phyloP scores from a whole-genome alignment of 2,113 vertebrate genomes.

The Proteles cristata region DNA sequence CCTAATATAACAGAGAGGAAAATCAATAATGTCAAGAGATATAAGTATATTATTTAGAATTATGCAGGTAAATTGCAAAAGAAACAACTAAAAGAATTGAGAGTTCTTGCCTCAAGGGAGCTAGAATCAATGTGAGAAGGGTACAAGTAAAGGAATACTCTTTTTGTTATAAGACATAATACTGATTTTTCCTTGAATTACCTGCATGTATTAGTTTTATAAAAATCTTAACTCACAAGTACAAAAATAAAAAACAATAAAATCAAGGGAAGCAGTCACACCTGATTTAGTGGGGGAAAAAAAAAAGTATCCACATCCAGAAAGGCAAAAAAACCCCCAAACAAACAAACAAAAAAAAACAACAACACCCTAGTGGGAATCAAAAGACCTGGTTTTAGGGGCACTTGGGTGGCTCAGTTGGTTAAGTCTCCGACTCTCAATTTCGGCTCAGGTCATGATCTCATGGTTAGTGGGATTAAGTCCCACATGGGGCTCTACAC shows the following conservation, averaged over 20 bases:
- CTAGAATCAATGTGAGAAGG: background rate
- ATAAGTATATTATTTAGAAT: background rate
- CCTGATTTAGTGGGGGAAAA: background rate
- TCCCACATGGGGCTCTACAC: too few relatives aligned
- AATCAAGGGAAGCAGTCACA: background rate
- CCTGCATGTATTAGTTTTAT: background rate
- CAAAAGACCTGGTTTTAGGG: background rate
- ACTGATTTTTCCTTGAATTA: background rate
- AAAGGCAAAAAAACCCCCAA: background rate
- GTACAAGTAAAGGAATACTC: background rate
- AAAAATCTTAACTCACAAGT: conserved; percentile 5
- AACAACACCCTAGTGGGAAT: background rate
- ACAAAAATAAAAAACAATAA: conserved; percentile 11
- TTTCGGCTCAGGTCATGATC: too few relatives aligned
- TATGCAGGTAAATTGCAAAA: background rate
- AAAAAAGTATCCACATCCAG: background rate
- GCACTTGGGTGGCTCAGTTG: too few relatives aligned
- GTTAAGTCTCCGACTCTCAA: too few relatives aligned
- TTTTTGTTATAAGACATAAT: background rate
- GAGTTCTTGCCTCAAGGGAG: conserved; percentile 13
- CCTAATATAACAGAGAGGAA: conserved; percentile 11
- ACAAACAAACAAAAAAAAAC: too few relatives aligned
- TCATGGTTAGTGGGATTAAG: too few relatives aligned
- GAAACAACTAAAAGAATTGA: background rate
- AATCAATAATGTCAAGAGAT: conserved; percentile 14